Evolutionary conservation across 2,797 vertebrate genomes (phyloP).

Genomic region (Scarus forsteni): DNA sequence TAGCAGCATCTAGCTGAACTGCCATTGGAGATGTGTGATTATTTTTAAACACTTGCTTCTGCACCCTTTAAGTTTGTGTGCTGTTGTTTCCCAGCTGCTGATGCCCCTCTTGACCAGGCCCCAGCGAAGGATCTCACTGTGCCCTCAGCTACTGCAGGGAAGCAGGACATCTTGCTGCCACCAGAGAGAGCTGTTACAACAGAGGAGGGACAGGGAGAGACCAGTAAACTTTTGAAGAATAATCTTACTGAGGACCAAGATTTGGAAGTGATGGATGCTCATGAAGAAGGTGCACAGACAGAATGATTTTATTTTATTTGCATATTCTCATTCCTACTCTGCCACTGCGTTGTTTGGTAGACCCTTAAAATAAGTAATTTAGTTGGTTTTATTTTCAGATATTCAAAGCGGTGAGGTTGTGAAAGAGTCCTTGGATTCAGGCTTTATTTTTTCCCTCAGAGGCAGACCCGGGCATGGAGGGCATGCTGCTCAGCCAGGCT

Average conservation of each 20-base stretch:
- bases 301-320: conserved; percentile 56
- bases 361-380: not conserved
- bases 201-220: conserved; percentile 16
- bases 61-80: not conserved
- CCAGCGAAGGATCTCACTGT: conserved; percentile 32
- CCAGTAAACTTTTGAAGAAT: conserved; percentile 32
- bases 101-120: not conserved
- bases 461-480: conserved; percentile 60
- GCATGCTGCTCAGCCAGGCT: conserved; percentile 49
- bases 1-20: no score
- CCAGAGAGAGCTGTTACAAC: conserved; percentile 32
- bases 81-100: conserved; percentile 10
- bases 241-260: conserved; percentile 59
- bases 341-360: not conserved
- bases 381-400: not conserved
- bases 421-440: not conserved
- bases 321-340: not conserved
- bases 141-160: conserved; percentile 28
- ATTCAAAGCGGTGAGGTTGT: not conserved
- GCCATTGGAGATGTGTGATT: no score
- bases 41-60: not conserved
- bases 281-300: conserved; percentile 44
- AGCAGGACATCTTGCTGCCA: conserved; percentile 35
- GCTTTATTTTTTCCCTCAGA: conserved; percentile 22
- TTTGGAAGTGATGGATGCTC: conserved; percentile 57